Evolutionary conservation across 2,113 vertebrate genomes (phyloP), one percentile per base, ranked within the genome.

Genomic region (Sceloporus tristichus): DNA sequence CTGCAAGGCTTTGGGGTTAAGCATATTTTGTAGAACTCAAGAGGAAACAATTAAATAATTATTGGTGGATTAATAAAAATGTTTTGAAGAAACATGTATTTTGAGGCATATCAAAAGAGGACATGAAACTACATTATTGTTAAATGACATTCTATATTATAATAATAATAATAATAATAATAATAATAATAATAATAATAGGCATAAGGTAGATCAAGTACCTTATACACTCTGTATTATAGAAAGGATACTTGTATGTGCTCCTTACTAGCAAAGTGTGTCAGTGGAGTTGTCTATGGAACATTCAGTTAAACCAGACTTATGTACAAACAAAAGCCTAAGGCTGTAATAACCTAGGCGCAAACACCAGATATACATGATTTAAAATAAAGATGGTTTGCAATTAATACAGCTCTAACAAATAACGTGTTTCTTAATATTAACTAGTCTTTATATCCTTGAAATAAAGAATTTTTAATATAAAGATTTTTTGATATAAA

Each of bases 371-470:
- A 18, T 9, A 79, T 13, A 1, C 29, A 27, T 54, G 25, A 77
- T 71, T 68, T 70, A 70, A 66, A 70, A 25, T 70, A 70, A 16
- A n/a, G 2, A 48, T 77, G 40, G 75, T 48, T 48, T 53, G 21
- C 23, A 77, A 11, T 21, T 42, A 38, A 14, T 40, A 9, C 40
- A 9, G 1, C 9, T 6, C 1, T 73, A 73, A 73, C 29, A 73
- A 40, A 54, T 68, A 34, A 0, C 27, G 16, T 74, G 3, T 29
- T 2, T 65, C 0, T 0, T 27, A 48, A 42, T 16, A 40, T 66
- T 66, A 11, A 27, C 19, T 82, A 79, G 76, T 66, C 86, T 29
- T 77, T 13, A 23, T 1, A 62, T 10, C 42, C 1, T 34, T 34
- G 34, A 34, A 34, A 34, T 34, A 34, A 34, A 34, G 34, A 34